Evolutionary conservation across 2,113 vertebrate genomes (phyloP).

Genomic region (Trematocara marginatum): DNA sequence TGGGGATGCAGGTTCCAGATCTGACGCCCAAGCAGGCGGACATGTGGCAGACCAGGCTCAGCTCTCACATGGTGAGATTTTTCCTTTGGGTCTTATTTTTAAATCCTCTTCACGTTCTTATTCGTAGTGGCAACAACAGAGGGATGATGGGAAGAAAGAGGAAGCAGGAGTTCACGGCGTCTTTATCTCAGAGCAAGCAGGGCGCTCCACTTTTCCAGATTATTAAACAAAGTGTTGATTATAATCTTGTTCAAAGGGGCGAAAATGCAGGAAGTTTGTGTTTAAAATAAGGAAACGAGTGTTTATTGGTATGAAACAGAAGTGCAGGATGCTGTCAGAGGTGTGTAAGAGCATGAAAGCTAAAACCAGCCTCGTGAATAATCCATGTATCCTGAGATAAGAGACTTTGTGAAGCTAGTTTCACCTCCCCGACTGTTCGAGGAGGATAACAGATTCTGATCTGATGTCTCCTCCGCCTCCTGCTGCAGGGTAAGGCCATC

Average conservation of each 20-base stretch:
- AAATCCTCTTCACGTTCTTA: background rate
- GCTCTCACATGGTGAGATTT: slow-evolving; percentile 84
- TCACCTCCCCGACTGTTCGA: background rate
- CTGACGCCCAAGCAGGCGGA: slow-evolving; percentile 91
- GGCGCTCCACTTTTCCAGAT: background rate
- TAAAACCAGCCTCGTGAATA: background rate
- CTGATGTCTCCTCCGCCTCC: background rate
- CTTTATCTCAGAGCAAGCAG: background rate
- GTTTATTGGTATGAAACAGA: background rate
- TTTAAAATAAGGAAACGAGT: background rate
- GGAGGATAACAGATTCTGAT: background rate
- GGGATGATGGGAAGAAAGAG: background rate
- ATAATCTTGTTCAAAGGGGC: background rate
- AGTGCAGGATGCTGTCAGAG: background rate
- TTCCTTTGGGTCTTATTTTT: background rate
- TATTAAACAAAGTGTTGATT: background rate
- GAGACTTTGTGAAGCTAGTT: rapidly evolving
- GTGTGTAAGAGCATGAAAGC: background rate
- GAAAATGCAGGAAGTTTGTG: background rate
- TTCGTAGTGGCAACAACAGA: rapidly evolving
- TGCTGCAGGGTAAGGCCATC: slow-evolving; percentile 88
- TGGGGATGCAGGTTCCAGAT: slow-evolving; percentile 91
- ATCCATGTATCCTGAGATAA: background rate
- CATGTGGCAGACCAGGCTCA: slow-evolving; percentile 95
- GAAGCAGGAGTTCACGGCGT: background rate